Evolutionary conservation across 2,113 vertebrate genomes (phyloP), one percentile per base, ranked within the genome.

Genomic region (Echinops telfairi): DNA sequence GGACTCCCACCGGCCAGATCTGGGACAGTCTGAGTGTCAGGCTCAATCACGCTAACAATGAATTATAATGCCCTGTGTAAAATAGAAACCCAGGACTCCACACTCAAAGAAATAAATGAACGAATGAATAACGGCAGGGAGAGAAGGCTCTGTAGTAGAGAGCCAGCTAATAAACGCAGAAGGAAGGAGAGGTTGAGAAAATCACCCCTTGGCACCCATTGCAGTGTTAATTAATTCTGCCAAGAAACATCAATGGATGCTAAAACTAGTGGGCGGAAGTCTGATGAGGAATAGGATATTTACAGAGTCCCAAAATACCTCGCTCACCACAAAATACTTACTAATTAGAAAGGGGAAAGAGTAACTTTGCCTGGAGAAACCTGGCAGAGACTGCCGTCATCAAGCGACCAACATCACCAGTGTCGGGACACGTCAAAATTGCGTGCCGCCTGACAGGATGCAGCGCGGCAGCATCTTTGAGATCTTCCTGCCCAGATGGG

Each of bases 361-460:
- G 23, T 70, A 82, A 81, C n/a, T 70, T 23, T 53, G 12, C 14
- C 0, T 14, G 70, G 70, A 62, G 33, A 62, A 62, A 79, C 2
- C 68, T 73, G 85, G 53, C 64, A 84, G n/a, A 19, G 0, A 27
- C 47, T 27, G 7, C 75, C 23, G 29, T 27, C 3, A 38, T 60
- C 58, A 22, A 25, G 31, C 22, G 17, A 33, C 62, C 33, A 27
- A 2, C 9, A 60, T 70, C 31, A 29, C 2, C 66, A n/a, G 70
- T 4, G 43, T 71, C 29, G 22, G 27, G 83, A 75, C 60, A 71
- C 31, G 43, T 88, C 20, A 10, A 6, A 47, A 29, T 11, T 2
- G 2, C 3, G 20, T 1, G 9, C 17, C 7, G 6, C 36, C 62
- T n/a, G 36, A 27, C 1, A 57, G 29, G 22, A 47, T 0, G 36